Base-by-base conservation (phyloP, 2,113 vertebrate species). In the Myiagra hebetior region DNA sequence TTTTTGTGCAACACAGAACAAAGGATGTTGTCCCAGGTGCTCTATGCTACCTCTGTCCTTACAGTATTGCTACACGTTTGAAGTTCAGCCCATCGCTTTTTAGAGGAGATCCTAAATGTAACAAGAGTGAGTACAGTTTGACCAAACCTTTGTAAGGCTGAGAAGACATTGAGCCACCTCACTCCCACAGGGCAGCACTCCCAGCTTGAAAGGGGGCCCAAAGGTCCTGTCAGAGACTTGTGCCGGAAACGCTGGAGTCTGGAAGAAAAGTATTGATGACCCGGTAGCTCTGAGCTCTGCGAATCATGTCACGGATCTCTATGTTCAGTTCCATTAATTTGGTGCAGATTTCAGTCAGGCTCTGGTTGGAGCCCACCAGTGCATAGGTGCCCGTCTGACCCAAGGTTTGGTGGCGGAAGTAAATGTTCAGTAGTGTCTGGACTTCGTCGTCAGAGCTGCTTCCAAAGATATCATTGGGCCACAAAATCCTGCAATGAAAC, bases 381-480 rank as follows among this genome's bases (percentile, higher is more conserved):
- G 99, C 99, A 28, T 99, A 99, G 15, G 99, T 99, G 94, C 99
- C 99, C 0, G 99, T 99, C 97, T 99, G 99, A 83, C 99, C 99
- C 93, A 99, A 95, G 21, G 99, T 99, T 96, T 99, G 99, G 97
- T 99, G 99, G 85, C 99, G 98, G 98, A 99, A 99, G 94, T 99
- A 99, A 96, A 99, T 99, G 96, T 99, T 99, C 96, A 99, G 98
- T 67, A 99, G 98, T 39, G 99, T 99, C 97, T 99, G 99, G 94
- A 99, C 98, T 97, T 99, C 99, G 42, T 99, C 99, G 3, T 99
- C 99, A 42, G 98, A 98, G 77, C 78, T 98, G 97, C 98, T 98
- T 96, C 99, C 99, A 94, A 99, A 99, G 96, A 99, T 99, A 97
- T 99, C 98, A 59, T 99, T 99, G 69, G 99, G 99, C 99, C 99